A percentile compares a stretch with the other conserved stretches of the same genome.
phyloP scores from a whole-genome alignment of 2,888 invertebrate species.

The Ischnura elegans region DNA sequence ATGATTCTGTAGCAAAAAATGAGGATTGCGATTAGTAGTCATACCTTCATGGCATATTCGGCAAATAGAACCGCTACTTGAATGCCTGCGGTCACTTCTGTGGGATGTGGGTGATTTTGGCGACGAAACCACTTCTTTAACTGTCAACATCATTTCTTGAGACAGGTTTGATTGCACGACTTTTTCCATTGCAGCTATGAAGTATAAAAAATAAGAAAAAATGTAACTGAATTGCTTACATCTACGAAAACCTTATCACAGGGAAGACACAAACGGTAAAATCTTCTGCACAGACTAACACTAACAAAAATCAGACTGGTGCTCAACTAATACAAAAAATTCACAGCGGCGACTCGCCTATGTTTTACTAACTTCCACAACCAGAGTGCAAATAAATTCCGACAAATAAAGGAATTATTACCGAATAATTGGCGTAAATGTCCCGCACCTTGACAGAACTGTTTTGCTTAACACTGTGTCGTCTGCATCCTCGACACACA shows the following conservation, averaged over 20 bases:
- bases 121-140: constrained; percentile 17
- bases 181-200: constrained; percentile 9
- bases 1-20: no score
- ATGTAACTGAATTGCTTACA: background rate
- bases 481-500: constrained; percentile 27
- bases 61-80: constrained; percentile 75
- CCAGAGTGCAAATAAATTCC: background rate
- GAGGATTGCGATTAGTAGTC: background rate
- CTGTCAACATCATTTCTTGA: background rate
- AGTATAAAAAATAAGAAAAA: background rate
- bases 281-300: no score
- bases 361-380: background rate
- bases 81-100: constrained; percentile 68
- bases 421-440: background rate
- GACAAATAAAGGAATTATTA: background rate
- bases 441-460: background rate
- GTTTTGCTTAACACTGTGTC: constrained; percentile 34
- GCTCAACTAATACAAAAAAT: no score
- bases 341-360: no score
- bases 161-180: background rate
- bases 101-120: background rate
- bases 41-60: constrained; percentile 80
- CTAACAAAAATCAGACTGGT: no score
- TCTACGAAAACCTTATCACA: background rate
- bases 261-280: background rate